Evolutionary conservation across 2,888 invertebrate genomes (phyloP).

Genomic region (Callyntrura guangdongensis): DNA sequence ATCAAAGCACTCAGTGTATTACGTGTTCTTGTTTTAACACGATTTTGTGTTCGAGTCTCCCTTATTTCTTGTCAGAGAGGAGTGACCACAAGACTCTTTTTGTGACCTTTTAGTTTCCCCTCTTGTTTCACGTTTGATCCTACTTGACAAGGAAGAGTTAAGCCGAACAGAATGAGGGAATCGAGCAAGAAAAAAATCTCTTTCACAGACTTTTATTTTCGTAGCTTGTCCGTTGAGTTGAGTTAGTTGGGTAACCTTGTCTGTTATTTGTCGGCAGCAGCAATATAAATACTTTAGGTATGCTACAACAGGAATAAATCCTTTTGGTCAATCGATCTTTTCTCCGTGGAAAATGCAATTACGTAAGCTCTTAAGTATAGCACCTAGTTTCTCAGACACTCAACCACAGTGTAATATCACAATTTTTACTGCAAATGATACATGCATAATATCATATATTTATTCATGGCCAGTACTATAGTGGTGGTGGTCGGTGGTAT

Average conservation of each 20-base stretch:
- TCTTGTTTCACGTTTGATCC: conserved; percentile 55
- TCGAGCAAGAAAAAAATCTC: conserved; percentile 54
- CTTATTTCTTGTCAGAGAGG: conserved; percentile 12
- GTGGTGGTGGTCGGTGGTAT: too few species aligned
- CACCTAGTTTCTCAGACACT: too few species aligned
- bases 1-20: too few species aligned
- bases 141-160: conserved; percentile 57
- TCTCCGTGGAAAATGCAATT: background rate
- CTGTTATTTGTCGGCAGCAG: conserved; percentile 53
- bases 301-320: conserved; percentile 40
- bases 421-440: too few species aligned
- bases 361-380: too few species aligned
- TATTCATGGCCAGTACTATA: too few species aligned
- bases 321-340: conserved; percentile 47
- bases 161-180: conserved; percentile 2
- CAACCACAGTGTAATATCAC: too few species aligned
- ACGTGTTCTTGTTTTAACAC: too few species aligned
- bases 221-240: conserved; percentile 22
- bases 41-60: conserved; percentile 15
- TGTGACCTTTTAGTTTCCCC: conserved; percentile 46
- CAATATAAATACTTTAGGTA: background rate
- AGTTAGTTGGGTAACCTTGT: background rate
- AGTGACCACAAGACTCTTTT: conserved; percentile 31
- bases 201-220: conserved; percentile 35
- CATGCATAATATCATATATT: too few species aligned